A percentile compares a stretch with the other conserved stretches of the same genome.
Evolutionary conservation across 2,888 invertebrate species (phyloP).

Genomic region (Phragmatobia fuliginosa): DNA sequence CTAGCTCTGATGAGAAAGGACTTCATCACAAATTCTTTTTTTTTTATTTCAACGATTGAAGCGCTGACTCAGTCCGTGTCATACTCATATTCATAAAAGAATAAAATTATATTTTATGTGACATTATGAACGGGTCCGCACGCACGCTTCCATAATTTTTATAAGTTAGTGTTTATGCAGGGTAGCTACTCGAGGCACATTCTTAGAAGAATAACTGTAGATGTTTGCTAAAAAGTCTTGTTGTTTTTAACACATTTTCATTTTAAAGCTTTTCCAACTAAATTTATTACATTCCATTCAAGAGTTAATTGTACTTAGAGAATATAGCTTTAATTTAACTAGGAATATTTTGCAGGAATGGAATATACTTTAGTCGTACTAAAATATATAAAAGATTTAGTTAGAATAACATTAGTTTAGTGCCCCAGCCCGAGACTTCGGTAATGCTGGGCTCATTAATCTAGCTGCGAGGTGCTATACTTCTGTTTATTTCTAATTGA

Average conservation of each 20-base stretch:
- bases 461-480: constrained; percentile 7
- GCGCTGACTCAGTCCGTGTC: constrained; percentile 22
- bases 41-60: constrained; percentile 25
- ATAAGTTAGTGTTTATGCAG: too few species aligned
- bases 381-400: constrained; percentile 17
- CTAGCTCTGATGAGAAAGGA: constrained; percentile 15
- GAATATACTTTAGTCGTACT: constrained; percentile 11
- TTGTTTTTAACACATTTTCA: not conserved
- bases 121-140: constrained; percentile 6
- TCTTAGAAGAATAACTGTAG: too few species aligned
- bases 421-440: not conserved
- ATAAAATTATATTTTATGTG: constrained; percentile 21
- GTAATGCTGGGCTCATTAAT: constrained; percentile 3
- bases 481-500: constrained; percentile 42
- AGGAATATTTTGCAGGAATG: constrained; percentile 6
- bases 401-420: constrained; percentile 6
- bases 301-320: not conserved
- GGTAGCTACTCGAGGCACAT: not conserved
- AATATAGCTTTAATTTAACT: constrained; percentile 5
- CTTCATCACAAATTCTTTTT: constrained; percentile 20
- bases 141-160: too few species aligned
- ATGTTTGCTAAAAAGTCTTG: too few species aligned
- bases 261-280: not conserved
- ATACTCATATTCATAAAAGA: constrained; percentile 28
- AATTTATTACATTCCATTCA: constrained; percentile 10